phyloP scores from a whole-genome alignment of 2,888 invertebrate species.

The Hyalella azteca region DNA sequence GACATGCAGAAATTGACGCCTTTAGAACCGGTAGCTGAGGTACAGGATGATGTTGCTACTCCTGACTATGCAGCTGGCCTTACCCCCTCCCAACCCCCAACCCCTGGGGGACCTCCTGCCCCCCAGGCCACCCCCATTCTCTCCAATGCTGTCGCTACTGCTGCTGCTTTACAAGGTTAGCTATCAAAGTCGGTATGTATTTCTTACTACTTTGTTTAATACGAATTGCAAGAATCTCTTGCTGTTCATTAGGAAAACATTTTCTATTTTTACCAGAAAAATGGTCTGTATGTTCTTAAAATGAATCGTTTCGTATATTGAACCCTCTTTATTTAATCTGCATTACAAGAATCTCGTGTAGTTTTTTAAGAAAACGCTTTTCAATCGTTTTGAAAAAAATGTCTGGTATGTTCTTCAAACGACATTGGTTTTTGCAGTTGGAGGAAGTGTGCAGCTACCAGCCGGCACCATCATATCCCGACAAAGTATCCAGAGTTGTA shows the following conservation, averaged over 20 bases:
- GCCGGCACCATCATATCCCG: conserved; percentile 37
- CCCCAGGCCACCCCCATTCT: conserved; percentile 47
- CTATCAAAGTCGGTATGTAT: neutral
- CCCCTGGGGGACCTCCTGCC: conserved; percentile 59
- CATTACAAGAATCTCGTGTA: no score
- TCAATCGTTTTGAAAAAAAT: no score
- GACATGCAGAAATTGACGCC: conserved; percentile 36
- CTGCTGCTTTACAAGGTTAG: conserved; percentile 56
- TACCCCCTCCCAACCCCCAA: conserved; percentile 70
- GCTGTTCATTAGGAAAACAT: no score
- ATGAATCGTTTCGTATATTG: no score
- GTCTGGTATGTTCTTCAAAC: no score
- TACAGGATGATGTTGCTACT: conserved; percentile 61
- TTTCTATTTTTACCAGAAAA: no score
- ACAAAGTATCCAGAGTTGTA: neutral
- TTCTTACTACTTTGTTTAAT: no score
- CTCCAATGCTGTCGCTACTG: conserved; percentile 49
- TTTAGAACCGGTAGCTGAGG: conserved; percentile 26
- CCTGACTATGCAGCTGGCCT: conserved; percentile 86
- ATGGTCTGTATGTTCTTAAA: no score
- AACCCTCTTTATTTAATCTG: no score
- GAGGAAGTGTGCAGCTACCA: conserved; percentile 27
- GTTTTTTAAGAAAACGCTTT: no score
- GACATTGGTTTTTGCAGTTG: conserved; percentile 5
- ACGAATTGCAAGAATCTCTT: no score